Conservation (phyloP, 2,797 vertebrate species). For the Octomys mimax region DNA sequence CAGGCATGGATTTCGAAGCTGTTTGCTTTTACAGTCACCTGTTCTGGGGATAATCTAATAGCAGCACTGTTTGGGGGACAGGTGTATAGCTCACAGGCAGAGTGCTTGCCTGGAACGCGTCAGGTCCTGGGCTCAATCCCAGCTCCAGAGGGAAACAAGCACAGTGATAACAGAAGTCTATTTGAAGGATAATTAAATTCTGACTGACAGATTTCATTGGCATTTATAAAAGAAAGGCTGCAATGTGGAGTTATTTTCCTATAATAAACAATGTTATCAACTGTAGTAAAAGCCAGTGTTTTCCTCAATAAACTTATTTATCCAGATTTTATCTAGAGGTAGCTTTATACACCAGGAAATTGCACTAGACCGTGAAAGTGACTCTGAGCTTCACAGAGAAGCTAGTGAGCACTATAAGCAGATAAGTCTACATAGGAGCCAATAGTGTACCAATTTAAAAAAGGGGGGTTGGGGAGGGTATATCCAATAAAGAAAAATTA, state of each 20-base stretch:
- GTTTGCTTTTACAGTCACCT: slow-evolving; percentile 75
- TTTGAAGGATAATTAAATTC: slow-evolving; percentile 38
- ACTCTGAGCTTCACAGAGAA: slow-evolving; percentile 52
- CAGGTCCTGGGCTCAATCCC: neutral
- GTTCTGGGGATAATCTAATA: slow-evolving; percentile 91
- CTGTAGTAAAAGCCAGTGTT: slow-evolving; percentile 5
- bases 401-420: neutral
- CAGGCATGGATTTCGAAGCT: slow-evolving; percentile 53
- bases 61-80: slow-evolving; percentile 54
- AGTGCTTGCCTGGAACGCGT: neutral
- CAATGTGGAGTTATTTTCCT: slow-evolving; percentile 38
- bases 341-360: slow-evolving; percentile 32
- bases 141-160: neutral
- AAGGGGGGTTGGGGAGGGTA: neutral
- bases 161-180: neutral
- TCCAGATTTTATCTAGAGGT: slow-evolving; percentile 21
- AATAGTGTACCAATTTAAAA: neutral
- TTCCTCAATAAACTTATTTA: slow-evolving; percentile 42
- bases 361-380: neutral
- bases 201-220: slow-evolving; percentile 57
- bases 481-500: slow-evolving; percentile 11
- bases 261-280: slow-evolving; percentile 44
- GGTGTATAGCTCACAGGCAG: neutral
- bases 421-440: neutral
- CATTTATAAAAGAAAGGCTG: slow-evolving; percentile 64